These are phyloP conservation scores for Sternarchorhynchus goeldii DNA, from an alignment of 2,797 vertebrate genomes.

Conservation along the genomic window DNA sequence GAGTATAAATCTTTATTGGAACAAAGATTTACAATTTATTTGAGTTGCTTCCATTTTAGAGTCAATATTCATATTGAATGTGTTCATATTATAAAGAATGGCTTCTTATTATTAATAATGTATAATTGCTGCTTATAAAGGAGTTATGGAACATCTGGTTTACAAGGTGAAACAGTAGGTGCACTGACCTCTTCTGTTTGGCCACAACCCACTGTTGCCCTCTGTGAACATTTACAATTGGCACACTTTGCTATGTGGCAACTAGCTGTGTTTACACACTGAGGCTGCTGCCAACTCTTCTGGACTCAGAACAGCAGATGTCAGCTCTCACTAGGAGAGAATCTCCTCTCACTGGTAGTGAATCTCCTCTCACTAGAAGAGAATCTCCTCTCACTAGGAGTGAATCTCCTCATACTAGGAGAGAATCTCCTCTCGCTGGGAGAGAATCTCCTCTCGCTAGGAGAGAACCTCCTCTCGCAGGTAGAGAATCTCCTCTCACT, in stretches of 20 bases:
- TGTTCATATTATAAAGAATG: too few species aligned
- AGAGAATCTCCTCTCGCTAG: background rate
- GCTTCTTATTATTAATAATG: too few species aligned
- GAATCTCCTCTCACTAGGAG: slow-evolving; percentile 2
- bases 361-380: slow-evolving; percentile 1
- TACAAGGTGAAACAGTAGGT: background rate
- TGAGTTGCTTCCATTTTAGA: background rate
- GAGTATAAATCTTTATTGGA: background rate
- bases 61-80: background rate
- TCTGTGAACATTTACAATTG: too few species aligned
- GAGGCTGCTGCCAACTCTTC: background rate
- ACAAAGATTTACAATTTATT: background rate
- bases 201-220: too few species aligned
- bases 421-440: too few species aligned
- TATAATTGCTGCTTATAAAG: background rate
- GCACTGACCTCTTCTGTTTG: too few species aligned
- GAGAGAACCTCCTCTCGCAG: too few species aligned
- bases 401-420: too few species aligned
- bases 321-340: too few species aligned
- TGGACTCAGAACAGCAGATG: background rate
- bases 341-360: background rate
- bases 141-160: background rate
- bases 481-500: background rate
- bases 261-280: too few species aligned
- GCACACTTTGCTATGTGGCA: too few species aligned